Evolutionary conservation across 2,113 vertebrate species (phyloP).

Genomic region (Spermophilus dauricus): DNA sequence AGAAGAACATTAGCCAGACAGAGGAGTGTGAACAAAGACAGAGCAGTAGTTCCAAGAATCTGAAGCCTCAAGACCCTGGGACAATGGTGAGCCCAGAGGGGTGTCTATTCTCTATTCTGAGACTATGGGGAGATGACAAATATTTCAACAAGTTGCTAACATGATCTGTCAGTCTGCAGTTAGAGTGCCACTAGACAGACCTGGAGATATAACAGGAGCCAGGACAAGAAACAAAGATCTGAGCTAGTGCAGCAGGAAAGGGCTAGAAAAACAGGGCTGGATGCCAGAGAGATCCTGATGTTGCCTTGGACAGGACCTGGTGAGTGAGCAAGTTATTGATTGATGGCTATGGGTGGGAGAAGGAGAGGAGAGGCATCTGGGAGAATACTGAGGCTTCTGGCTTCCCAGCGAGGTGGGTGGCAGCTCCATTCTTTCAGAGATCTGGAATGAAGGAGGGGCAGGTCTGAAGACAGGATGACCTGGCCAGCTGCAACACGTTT

Average conservation of each 20-base stretch:
- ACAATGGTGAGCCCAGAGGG: not conserved
- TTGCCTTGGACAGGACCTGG: not conserved
- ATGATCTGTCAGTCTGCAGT: not conserved
- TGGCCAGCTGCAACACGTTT: not conserved
- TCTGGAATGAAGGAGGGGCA: conserved; percentile 42
- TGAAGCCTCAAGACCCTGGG: not conserved
- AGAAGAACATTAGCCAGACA: not conserved
- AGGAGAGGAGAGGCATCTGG: not conserved
- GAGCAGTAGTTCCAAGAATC: too few relatives aligned
- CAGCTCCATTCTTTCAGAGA: conserved; percentile 52
- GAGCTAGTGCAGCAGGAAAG: not conserved
- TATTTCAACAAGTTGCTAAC: conserved; percentile 32
- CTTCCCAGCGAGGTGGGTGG: conserved; percentile 15
- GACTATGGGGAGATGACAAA: not conserved
- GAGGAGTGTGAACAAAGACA: not conserved
- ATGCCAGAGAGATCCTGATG: not conserved
- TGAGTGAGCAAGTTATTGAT: not conserved
- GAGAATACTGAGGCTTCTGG: not conserved
- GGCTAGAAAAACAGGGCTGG: not conserved
- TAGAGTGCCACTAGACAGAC: not conserved
- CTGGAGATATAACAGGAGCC: not conserved
- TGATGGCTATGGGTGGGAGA: not conserved
- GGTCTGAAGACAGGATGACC: not conserved
- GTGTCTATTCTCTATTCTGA: not conserved
- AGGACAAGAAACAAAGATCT: not conserved